A percentile compares a stretch with the other conserved stretches of the same genome.
Evolutionary conservation across 1,140 invertebrate species (phyloP).

Genomic region (Drosophila kikkawai): DNA sequence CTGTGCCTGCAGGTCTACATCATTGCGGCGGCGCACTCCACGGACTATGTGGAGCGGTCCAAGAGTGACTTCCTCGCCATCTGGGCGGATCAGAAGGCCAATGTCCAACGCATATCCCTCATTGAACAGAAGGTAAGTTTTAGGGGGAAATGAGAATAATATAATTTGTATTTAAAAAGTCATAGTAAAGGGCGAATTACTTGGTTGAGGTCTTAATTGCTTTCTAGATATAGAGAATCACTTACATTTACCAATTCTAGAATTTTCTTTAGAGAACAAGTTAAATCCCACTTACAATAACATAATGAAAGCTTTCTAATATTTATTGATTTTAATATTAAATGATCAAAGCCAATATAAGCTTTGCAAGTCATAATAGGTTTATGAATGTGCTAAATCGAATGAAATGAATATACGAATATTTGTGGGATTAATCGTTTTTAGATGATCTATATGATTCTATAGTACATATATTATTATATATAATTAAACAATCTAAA

Average conservation of each 20-base stretch:
- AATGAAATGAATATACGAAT: neutral
- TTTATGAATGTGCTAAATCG: constrained; percentile 1
- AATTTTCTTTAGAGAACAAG: neutral
- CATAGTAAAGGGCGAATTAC: neutral
- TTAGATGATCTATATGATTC: neutral
- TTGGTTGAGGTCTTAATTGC: neutral
- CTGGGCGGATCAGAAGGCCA: constrained; percentile 60
- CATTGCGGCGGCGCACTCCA: constrained; percentile 70
- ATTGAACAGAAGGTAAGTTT: constrained; percentile 66
- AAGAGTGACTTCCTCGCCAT: constrained; percentile 60
- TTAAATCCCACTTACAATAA: neutral
- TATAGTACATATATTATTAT: neutral
- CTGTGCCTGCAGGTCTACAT: constrained; percentile 78
- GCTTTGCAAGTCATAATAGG: neutral
- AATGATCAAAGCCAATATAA: neutral
- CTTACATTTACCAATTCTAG: too few relatives aligned
- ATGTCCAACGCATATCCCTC: constrained; percentile 55
- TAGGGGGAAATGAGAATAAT: neutral
- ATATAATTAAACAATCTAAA: neutral
- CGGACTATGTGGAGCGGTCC: constrained; percentile 73
- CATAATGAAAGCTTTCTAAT: neutral
- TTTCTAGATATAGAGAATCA: neutral
- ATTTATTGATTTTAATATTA: neutral
- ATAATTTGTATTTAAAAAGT: neutral
- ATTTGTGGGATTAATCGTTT: neutral